Percentiles rank a stretch among this genome's conserved stretches.
Evolutionary conservation across 1,140 invertebrate genomes (phyloP).

Genomic region (Coenobita brevimanus): DNA sequence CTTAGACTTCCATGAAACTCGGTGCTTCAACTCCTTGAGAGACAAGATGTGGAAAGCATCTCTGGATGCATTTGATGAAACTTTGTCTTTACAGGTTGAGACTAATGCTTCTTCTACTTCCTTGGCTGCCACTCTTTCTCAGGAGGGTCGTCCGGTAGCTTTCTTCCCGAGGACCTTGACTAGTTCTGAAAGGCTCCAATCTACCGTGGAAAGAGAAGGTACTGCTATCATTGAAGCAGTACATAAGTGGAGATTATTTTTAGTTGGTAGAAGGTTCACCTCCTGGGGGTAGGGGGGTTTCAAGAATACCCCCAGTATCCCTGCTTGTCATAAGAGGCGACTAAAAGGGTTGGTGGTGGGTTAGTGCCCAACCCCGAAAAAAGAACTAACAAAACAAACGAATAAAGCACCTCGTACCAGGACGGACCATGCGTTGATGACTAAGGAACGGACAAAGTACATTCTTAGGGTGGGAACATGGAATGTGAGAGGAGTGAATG

Average conservation of each 20-base stretch:
- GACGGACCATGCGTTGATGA: too few relatives aligned
- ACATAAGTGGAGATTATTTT: constrained; percentile 13
- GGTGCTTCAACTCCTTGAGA: not conserved
- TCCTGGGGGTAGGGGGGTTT: too few relatives aligned
- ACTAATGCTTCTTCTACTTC: constrained; percentile 20
- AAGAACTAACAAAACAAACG: too few relatives aligned
- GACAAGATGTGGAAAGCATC: not conserved
- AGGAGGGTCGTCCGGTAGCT: not conserved
- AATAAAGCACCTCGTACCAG: too few relatives aligned
- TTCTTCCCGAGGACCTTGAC: not conserved
- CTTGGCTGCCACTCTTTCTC: constrained; percentile 5
- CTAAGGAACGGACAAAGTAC: too few relatives aligned
- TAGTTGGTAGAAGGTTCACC: not conserved
- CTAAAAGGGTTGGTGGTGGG: too few relatives aligned
- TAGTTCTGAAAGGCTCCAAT: not conserved
- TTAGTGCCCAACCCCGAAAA: too few relatives aligned
- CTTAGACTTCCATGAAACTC: not conserved
- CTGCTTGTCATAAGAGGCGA: too few relatives aligned
- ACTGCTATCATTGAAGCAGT: not conserved
- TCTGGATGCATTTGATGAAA: not conserved
- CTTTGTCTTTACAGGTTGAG: not conserved
- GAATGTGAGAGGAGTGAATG: too few relatives aligned
- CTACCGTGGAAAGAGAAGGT: not conserved
- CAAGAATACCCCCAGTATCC: too few relatives aligned
- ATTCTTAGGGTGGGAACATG: too few relatives aligned